Percentiles rank a stretch among this genome's conserved stretches.
Evolutionary conservation across 1,140 invertebrate species (phyloP).

Genomic region (Mesaphorura yosii): DNA sequence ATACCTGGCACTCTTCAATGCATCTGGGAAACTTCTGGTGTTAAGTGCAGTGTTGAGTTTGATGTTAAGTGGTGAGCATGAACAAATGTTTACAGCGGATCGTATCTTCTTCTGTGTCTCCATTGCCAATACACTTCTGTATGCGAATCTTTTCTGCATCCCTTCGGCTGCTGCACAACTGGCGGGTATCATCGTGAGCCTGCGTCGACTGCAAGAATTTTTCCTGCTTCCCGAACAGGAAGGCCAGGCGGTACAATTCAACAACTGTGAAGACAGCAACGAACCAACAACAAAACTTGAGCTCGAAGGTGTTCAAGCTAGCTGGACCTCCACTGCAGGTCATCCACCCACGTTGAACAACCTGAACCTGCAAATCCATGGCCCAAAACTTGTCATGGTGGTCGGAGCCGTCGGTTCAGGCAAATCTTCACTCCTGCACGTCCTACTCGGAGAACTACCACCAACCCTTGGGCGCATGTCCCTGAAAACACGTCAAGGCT

Average conservation of each 20-base stretch:
- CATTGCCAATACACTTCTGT: too few relatives aligned
- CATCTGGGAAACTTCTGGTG: too few relatives aligned
- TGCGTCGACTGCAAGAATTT: slow-evolving; percentile 44
- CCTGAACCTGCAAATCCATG: slow-evolving; percentile 1
- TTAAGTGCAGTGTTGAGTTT: too few relatives aligned
- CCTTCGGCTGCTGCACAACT: slow-evolving; percentile 43
- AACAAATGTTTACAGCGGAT: too few relatives aligned
- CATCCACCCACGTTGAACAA: slow-evolving; percentile 14
- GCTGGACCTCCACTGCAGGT: slow-evolving; percentile 41
- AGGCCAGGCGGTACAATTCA: neutral
- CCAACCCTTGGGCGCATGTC: slow-evolving; percentile 37
- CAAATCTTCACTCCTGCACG: slow-evolving; percentile 42
- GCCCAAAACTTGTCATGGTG: slow-evolving; percentile 13
- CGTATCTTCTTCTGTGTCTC: too few relatives aligned
- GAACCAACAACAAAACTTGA: slow-evolving; percentile 33
- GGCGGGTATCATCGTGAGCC: slow-evolving; percentile 54
- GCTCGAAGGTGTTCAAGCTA: slow-evolving; percentile 44
- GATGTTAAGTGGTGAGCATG: too few relatives aligned
- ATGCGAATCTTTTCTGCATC: too few relatives aligned
- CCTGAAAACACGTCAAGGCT: slow-evolving; percentile 41
- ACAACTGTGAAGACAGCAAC: neutral
- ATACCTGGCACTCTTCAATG: too few relatives aligned
- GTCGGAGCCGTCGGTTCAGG: slow-evolving; percentile 20
- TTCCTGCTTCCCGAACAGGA: slow-evolving; percentile 22
- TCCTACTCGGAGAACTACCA: slow-evolving; percentile 43